Evolutionary conservation across 2,888 invertebrate species (phyloP).

Genomic region (Agonopterix subpropinquella): DNA sequence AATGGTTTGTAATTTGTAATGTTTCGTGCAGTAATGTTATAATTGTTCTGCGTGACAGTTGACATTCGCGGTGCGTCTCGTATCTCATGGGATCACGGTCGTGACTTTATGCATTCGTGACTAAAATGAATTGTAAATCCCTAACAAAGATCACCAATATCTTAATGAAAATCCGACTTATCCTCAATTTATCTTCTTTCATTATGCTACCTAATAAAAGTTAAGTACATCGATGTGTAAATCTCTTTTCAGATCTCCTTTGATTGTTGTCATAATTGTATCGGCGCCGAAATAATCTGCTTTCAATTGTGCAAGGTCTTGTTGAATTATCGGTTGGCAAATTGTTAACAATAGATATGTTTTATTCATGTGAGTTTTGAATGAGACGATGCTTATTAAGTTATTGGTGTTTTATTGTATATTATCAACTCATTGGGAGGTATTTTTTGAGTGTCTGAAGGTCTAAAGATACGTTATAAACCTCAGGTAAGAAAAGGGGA

Average conservation of each 20-base stretch:
- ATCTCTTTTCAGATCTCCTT: slow-evolving; percentile 3
- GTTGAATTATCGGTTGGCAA: slow-evolving; percentile 10
- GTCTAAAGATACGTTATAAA: too few species aligned
- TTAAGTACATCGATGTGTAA: slow-evolving; percentile 6
- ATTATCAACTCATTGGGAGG: too few species aligned
- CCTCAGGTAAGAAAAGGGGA: too few species aligned
- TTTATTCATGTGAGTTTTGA: slow-evolving; percentile 11
- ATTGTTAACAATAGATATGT: slow-evolving; percentile 15
- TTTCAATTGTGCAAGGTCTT: slow-evolving; percentile 7
- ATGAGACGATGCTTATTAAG: too few species aligned
- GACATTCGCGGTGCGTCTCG: slow-evolving; percentile 8
- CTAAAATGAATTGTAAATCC: neutral
- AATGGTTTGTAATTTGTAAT: neutral
- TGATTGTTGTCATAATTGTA: slow-evolving; percentile 5
- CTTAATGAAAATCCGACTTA: neutral
- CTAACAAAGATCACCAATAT: neutral
- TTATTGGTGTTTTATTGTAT: too few species aligned
- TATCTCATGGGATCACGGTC: slow-evolving; percentile 4
- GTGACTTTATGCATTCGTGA: slow-evolving; percentile 3
- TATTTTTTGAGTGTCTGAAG: too few species aligned
- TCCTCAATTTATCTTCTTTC: slow-evolving; percentile 1
- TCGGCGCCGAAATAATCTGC: slow-evolving; percentile 6
- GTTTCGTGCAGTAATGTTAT: neutral
- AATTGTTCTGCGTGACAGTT: slow-evolving; percentile 4
- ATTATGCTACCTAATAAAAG: neutral